Evolutionary conservation across 2,797 vertebrate species (phyloP).

Genomic region (Muscicapa striata): DNA sequence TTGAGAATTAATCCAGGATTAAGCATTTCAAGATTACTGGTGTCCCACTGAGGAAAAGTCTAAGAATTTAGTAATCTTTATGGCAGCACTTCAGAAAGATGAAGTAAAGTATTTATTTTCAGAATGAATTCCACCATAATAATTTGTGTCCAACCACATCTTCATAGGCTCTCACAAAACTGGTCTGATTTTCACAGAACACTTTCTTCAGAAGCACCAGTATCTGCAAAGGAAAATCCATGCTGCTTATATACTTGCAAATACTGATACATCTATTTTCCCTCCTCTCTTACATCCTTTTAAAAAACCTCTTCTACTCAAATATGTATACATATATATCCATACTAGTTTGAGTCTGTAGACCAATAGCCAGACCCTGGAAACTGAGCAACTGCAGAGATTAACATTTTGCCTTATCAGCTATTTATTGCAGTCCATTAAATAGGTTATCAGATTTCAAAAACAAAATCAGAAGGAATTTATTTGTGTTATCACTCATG

Average conservation of each 20-base stretch:
- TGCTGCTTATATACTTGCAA: not conserved
- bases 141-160: not conserved
- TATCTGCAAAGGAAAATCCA: not conserved
- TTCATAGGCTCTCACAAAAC: not conserved
- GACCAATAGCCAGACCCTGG: not conserved
- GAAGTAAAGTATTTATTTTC: conserved; percentile 19
- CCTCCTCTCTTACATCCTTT: not conserved
- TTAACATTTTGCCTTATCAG: not conserved
- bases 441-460: not conserved
- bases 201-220: not conserved
- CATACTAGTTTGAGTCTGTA: not conserved
- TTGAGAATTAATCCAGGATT: conserved; percentile 63
- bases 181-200: not conserved
- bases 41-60: conserved; percentile 36
- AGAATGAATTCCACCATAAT: not conserved
- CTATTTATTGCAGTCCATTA: not conserved
- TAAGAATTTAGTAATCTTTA: conserved; percentile 37
- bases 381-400: not conserved
- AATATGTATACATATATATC: not conserved
- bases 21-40: conserved; percentile 50
- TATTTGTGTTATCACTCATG: not conserved
- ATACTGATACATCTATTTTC: not conserved
- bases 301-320: not conserved
- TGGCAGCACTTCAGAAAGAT: conserved; percentile 34
- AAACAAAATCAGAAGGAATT: not conserved